These are phyloP conservation scores for Campylorhamphus procurvoides DNA, from an alignment of 2,113 vertebrate species.

Conservation along the genomic window DNA sequence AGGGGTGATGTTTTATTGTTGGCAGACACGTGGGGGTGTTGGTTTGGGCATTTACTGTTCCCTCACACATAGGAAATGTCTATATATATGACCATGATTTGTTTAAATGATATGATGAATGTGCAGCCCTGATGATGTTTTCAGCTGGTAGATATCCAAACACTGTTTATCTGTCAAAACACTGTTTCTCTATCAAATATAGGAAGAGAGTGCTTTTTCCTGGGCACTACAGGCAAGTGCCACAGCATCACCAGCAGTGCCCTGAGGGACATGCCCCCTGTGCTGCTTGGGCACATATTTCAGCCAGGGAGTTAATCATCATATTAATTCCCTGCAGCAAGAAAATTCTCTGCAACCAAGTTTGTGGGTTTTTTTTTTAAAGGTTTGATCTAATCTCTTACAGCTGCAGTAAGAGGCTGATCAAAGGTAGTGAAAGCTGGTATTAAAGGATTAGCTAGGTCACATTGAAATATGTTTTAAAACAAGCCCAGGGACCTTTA, in stretches of 20 bases:
- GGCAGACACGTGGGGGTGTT: accelerated
- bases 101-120: neutral
- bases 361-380: neutral
- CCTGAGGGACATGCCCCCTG: neutral
- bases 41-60: neutral
- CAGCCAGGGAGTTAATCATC: neutral
- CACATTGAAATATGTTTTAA: conserved; percentile 71
- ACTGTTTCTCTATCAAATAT: neutral
- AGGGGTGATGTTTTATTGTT: neutral
- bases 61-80: neutral
- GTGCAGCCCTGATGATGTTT: neutral
- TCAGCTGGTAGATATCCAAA: neutral
- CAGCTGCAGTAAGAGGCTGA: conserved; percentile 56
- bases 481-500: conserved; percentile 54
- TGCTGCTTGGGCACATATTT: neutral
- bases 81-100: neutral
- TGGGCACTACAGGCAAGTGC: neutral
- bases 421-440: conserved; percentile 59
- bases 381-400: conserved; percentile 63
- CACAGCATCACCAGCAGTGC: neutral
- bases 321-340: conserved; percentile 16
- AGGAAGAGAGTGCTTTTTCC: neutral
- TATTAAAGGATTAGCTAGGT: conserved; percentile 73
- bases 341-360: conserved; percentile 15
- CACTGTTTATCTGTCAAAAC: neutral